Evolutionary conservation across 1,140 invertebrate genomes (phyloP), one percentile per base, ranked within the genome.

Genomic region (Helicoverpa armigera): DNA sequence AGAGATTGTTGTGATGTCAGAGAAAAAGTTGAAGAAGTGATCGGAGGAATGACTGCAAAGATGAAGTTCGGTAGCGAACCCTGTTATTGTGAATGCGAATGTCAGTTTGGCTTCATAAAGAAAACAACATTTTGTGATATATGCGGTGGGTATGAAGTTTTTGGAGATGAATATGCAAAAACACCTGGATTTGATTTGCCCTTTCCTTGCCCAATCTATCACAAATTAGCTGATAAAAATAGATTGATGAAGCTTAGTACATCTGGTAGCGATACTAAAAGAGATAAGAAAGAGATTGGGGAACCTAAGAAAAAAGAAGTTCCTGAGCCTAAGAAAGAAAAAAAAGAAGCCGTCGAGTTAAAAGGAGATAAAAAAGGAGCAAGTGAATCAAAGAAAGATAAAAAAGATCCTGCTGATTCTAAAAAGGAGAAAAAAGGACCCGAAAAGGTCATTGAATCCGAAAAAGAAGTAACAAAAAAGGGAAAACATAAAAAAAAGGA

Each of bases 1-100:
- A 83, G 70, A 31, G 73, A 86, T 54, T 92, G 92, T 84, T 94
- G 92, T 81, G 78, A 86, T 50, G 69, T 80, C 16, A 83, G 73
- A 35, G 82, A 86, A 67, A 88, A 86, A 65, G 81, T 92, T 35
- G 87, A 92, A 80, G 73, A 92, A 82, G 83, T 91, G 7, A 70
- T 89, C 29, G 89, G 88, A 54, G 87, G 84, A 56, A 83, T 94
- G n/a, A 86, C 60, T 67, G 87, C 89, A 12, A 88, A 91, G 51
- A 83, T 92, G 84, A 86, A 90, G 79, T 80, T 91, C 54, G 89
- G 85, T 3, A 80, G 87, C 9, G 84, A 92, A 80, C 89, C 89
- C 69, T 95, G 94, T 87, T 93, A 84, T 83, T 95, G 94, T 84
- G 84, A 89, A 23, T 95, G 94, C 76, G 91, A 94, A 86, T 95